Evolutionary conservation across 2,797 vertebrate genomes (phyloP), one percentile per base, ranked within the genome.

Genomic region (Scomberomorus guttatus): DNA sequence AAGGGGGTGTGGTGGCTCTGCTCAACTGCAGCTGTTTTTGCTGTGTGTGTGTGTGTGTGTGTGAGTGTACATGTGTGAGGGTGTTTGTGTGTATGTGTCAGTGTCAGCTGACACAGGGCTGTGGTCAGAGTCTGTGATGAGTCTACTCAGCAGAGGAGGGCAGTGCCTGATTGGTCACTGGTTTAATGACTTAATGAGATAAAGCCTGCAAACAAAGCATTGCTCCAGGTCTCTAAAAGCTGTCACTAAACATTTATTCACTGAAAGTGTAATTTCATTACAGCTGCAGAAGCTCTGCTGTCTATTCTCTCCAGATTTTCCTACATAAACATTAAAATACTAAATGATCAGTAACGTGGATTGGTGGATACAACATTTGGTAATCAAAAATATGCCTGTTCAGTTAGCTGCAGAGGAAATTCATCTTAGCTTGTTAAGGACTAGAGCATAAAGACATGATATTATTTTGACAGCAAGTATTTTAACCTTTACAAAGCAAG

Each of bases 101-200:
- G 61, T 60, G 61, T 80, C 87, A 92, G 87, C 90, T 94, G 92
- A 89, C 70, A 22, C 60, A 78, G 77, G 67, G 55, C 61, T 84
- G 84, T 86, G 83, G 79, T 83, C 78, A 90, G 77, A 76, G 81
- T 72, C 77, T 69, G 0, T 48, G 79, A 87, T 89, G 88, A 89
- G 86, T 86, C 77, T 78, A 89, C 73, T 93, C 92, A 92, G 92
- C 90, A 92, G 84, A 88, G 50, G 34, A 85, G 73, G 71, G 22
- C 72, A 57, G 80, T 29, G 27, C 60, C 84, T 81, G 83, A 93
- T 81, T 92, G 86, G 91, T 80, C 39, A n/a, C 14, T 67, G 29
- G 56, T 79, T n/a, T 93, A 93, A 94, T 90, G 79, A 91, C 87
- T 91, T 93, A 93, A 95, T 89, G 79, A 87, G 90, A 93, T 93